Conservation (phyloP, 2,888 invertebrate species). For the Alcis repandata region DNA sequence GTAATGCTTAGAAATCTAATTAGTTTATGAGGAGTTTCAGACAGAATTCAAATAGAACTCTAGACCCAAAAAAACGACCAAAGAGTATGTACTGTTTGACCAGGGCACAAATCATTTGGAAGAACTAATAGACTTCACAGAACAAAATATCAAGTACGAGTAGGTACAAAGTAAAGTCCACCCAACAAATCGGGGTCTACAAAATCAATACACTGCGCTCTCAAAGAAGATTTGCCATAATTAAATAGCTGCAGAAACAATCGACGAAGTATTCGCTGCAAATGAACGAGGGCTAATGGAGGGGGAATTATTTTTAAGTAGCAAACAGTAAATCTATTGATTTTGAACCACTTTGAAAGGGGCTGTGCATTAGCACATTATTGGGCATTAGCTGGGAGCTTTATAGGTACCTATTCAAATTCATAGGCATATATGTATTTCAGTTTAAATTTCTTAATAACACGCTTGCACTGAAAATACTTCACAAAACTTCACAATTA, state of each 20-base stretch:
- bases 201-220: conserved; percentile 29
- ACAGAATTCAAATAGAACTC: too few relatives aligned
- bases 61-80: too few relatives aligned
- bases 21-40: too few relatives aligned
- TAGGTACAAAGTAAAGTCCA: neutral
- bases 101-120: too few relatives aligned
- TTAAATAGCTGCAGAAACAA: conserved; percentile 61
- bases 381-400: neutral
- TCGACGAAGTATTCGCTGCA: conserved; percentile 63
- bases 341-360: conserved; percentile 59
- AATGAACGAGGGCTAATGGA: conserved; percentile 68
- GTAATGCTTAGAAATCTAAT: too few relatives aligned
- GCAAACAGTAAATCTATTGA: conserved; percentile 59
- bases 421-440: too few relatives aligned
- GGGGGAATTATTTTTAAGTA: conserved; percentile 75
- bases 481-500: neutral
- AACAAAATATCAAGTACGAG: neutral
- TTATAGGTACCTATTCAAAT: too few relatives aligned
- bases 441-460: too few relatives aligned
- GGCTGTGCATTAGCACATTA: conserved; percentile 32
- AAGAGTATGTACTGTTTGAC: too few relatives aligned
- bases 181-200: conserved; percentile 4
- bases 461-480: neutral
- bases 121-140: too few relatives aligned
- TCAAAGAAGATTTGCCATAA: conserved; percentile 32